phyloP scores from a whole-genome alignment of 1,140 invertebrate genomes.

The Kradibia gibbosae region DNA sequence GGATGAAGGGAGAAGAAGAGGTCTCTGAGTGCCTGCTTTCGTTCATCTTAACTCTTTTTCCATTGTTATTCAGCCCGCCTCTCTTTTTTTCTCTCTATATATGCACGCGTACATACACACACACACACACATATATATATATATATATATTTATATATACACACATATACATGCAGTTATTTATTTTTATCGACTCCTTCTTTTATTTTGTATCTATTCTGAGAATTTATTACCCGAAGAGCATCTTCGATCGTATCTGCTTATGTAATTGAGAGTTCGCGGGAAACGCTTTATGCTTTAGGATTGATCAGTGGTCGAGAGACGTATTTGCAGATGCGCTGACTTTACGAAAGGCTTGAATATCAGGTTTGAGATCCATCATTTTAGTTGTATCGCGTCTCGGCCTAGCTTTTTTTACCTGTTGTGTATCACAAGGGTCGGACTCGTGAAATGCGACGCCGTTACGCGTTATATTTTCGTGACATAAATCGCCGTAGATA shows the following conservation, averaged over 20 bases:
- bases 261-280: conserved; percentile 20
- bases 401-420: neutral
- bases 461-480: neutral
- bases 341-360: neutral
- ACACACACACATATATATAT: no score
- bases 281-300: neutral
- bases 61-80: no score
- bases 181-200: no score
- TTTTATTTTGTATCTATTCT: neutral
- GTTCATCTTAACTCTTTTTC: no score
- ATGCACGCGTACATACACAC: no score
- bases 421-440: neutral
- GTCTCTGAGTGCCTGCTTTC: neutral
- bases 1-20: neutral
- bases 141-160: no score
- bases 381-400: neutral
- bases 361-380: neutral
- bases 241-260: neutral
- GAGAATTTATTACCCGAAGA: neutral
- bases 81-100: no score
- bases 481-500: neutral
- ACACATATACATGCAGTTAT: no score
- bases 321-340: no score
- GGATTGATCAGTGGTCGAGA: no score
- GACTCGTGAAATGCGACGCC: neutral